These are phyloP conservation scores for Alauda arvensis DNA, from an alignment of 2,797 vertebrate species.

Conservation along the genomic window DNA sequence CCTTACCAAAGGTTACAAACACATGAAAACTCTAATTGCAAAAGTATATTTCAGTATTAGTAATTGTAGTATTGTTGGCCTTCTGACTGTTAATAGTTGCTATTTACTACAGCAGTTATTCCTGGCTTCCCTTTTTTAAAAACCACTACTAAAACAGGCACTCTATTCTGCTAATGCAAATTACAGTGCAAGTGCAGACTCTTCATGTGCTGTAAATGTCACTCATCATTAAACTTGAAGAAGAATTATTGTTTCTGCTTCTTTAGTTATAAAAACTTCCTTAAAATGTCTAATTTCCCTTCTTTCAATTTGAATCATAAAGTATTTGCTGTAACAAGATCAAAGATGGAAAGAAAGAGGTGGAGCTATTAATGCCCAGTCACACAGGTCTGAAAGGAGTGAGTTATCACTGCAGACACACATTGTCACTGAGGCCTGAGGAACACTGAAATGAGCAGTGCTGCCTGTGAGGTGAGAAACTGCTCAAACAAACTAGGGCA, in stretches of 20 bases:
- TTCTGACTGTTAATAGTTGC: neutral
- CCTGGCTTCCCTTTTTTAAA: conserved; percentile 11
- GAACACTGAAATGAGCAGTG: neutral
- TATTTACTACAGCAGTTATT: neutral
- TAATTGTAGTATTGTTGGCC: neutral
- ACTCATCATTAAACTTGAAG: conserved; percentile 36
- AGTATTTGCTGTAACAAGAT: neutral
- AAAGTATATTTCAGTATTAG: neutral
- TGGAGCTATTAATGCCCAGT: neutral
- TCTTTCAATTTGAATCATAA: neutral
- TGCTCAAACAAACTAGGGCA: neutral
- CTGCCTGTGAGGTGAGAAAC: neutral
- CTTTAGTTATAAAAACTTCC: neutral
- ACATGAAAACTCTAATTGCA: neutral
- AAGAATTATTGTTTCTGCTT: conserved; percentile 37
- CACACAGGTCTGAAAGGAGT: neutral
- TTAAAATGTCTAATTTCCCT: neutral
- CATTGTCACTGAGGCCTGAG: neutral
- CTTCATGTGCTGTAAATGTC: neutral
- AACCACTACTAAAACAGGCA: neutral
- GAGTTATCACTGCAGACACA: neutral
- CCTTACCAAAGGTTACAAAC: neutral
- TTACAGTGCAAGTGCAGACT: conserved; percentile 35
- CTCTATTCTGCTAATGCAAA: conserved; percentile 32
- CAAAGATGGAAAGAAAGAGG: neutral